These are phyloP conservation scores for Hyposoter dolosus DNA, from an alignment of 2,888 invertebrate genomes.

Conservation along the genomic window DNA sequence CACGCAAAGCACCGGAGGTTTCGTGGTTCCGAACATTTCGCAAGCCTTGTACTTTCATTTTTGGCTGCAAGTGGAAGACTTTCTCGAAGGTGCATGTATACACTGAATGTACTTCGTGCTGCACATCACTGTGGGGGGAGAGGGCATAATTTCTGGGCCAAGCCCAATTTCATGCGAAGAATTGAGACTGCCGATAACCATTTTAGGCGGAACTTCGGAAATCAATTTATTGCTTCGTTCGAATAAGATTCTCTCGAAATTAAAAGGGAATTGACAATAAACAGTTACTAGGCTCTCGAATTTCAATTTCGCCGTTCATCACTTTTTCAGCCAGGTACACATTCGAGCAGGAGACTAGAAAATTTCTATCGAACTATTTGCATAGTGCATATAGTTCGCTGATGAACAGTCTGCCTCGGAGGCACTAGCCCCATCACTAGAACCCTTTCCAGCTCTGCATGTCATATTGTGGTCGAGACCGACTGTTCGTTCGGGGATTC, in stretches of 20 bases:
- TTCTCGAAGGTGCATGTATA: neutral
- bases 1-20: neutral
- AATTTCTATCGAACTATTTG: slow-evolving; percentile 1
- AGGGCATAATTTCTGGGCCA: neutral
- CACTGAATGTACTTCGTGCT: neutral
- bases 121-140: neutral
- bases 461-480: neutral
- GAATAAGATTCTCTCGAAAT: neutral
- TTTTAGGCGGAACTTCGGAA: neutral
- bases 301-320: too few species aligned
- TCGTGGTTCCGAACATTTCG: slow-evolving; percentile 11
- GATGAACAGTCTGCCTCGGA: neutral
- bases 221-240: neutral
- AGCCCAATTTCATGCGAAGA: neutral
- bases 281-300: neutral
- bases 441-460: neutral
- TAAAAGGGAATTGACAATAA: neutral
- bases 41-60: slow-evolving; percentile 36
- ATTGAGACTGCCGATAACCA: neutral
- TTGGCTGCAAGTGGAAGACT: neutral
- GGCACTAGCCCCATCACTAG: neutral
- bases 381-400: neutral
- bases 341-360: too few species aligned
- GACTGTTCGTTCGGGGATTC: neutral
- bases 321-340: too few species aligned